Percentiles rank a stretch among this genome's conserved stretches.
Conservation (phyloP, 2,113 vertebrate genomes). For the Ciconia boyciana region DNA sequence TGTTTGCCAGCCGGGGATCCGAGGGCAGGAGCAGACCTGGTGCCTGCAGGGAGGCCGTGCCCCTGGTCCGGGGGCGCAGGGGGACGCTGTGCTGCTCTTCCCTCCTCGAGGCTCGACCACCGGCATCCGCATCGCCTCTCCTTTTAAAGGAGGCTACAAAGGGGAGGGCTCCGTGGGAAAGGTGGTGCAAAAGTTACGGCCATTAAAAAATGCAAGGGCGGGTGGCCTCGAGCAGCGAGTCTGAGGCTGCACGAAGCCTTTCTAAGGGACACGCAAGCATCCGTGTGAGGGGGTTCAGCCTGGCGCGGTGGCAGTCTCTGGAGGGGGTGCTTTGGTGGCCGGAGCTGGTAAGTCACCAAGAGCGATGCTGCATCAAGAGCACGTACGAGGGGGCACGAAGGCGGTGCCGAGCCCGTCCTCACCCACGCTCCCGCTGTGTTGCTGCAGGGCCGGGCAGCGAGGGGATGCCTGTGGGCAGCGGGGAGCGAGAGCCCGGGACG, state of each 20-base stretch:
- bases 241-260: accelerated
- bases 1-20: background rate
- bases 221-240: background rate
- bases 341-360: background rate
- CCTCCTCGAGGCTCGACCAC: background rate
- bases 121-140: too few relatives aligned
- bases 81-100: background rate
- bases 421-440: background rate
- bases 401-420: background rate
- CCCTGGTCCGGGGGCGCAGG: background rate
- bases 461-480: background rate
- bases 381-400: accelerated
- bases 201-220: background rate
- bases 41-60: background rate
- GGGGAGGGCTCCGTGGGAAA: background rate
- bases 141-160: too few relatives aligned
- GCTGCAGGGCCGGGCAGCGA: constrained; percentile 36
- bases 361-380: accelerated
- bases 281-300: background rate
- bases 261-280: accelerated
- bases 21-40: background rate
- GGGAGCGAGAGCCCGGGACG: background rate
- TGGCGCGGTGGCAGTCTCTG: too few relatives aligned
- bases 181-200: background rate
- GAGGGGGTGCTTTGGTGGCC: background rate